phyloP scores from a whole-genome alignment of 2,797 vertebrate species.

The Sebastes oblongus region DNA sequence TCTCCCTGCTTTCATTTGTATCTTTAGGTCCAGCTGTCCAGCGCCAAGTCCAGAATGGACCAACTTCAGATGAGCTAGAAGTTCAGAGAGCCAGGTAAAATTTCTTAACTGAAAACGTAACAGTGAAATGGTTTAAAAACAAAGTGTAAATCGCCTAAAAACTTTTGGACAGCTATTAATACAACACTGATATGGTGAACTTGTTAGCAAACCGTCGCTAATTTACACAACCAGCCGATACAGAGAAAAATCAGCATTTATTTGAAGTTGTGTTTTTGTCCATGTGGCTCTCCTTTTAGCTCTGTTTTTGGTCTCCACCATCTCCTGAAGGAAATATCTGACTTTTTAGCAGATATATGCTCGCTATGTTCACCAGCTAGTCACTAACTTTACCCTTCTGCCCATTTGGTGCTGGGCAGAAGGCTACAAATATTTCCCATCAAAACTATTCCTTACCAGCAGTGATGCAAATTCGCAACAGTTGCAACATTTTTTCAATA shows the following conservation, averaged over 20 bases:
- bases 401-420: no score
- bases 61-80: constrained; percentile 94
- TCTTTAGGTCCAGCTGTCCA: constrained; percentile 91
- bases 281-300: background rate
- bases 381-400: no score
- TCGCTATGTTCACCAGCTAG: no score
- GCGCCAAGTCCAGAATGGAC: constrained; percentile 96
- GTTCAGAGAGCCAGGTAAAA: constrained; percentile 91
- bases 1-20: constrained; percentile 17
- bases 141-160: background rate
- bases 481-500: no score
- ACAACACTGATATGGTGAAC: background rate
- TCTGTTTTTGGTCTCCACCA: background rate
- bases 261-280: background rate
- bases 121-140: no score
- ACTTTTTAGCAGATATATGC: no score
- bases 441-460: no score
- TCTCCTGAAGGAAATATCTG: no score
- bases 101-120: no score
- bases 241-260: background rate
- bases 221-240: background rate
- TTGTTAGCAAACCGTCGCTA: background rate
- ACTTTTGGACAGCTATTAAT: background rate
- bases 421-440: no score
- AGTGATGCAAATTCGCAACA: no score